These are phyloP conservation scores for Pseudoatta argentina DNA, from an alignment of 1,140 invertebrate genomes.

Conservation along the genomic window DNA sequence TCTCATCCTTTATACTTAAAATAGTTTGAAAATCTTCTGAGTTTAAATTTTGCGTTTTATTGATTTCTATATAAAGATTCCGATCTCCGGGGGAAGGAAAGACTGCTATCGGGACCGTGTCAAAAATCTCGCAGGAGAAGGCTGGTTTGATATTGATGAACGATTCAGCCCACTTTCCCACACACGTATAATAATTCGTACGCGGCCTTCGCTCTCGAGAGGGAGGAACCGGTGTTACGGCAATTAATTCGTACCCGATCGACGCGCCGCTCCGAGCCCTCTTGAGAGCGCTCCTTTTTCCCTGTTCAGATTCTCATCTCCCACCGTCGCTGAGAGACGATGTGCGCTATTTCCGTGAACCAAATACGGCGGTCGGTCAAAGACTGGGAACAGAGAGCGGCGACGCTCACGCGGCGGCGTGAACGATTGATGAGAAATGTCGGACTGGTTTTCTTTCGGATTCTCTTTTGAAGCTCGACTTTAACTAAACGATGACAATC, in stretches of 20 bases:
- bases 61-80: conserved; percentile 6
- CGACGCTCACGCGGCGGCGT: conserved; percentile 49
- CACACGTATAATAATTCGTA: conserved; percentile 59
- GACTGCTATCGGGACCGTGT: background rate
- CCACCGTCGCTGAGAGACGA: conserved; percentile 47
- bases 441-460: conserved; percentile 37
- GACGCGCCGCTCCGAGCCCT: conserved; percentile 63
- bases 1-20: background rate
- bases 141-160: conserved; percentile 34
- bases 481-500: conserved; percentile 25
- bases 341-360: conserved; percentile 72
- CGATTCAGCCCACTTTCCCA: conserved; percentile 72
- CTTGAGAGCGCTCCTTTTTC: conserved; percentile 35
- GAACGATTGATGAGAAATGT: conserved; percentile 59
- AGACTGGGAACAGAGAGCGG: conserved; percentile 51
- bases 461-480: background rate
- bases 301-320: conserved; percentile 1
- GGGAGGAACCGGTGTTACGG: conserved; percentile 73
- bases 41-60: conserved; percentile 3
- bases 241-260: conserved; percentile 76
- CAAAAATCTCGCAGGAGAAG: conserved; percentile 33
- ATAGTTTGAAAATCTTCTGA: background rate
- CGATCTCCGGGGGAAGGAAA: background rate
- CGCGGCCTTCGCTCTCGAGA: conserved; percentile 72
- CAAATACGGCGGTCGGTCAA: conserved; percentile 69